Conservation (phyloP, 2,888 invertebrate genomes). For the Hyles lineata region DNA sequence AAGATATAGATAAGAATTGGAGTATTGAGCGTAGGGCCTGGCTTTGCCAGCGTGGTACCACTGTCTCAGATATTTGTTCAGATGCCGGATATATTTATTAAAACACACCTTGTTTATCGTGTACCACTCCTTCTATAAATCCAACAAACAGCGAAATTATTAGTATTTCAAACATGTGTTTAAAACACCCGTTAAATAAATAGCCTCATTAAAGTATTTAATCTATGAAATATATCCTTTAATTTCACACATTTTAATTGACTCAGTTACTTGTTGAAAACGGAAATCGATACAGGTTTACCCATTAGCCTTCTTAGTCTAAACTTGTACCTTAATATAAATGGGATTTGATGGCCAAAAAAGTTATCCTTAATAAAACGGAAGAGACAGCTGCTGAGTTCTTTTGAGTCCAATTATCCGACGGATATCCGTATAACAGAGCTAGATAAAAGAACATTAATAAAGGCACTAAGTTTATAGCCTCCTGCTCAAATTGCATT, state of each 20-base stretch:
- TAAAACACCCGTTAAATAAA: no score
- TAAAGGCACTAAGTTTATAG: not conserved
- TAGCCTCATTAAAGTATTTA: no score
- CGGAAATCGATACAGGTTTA: not conserved
- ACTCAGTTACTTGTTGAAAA: not conserved
- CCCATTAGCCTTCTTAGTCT: not conserved
- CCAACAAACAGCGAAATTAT: no score
- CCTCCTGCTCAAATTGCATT: not conserved
- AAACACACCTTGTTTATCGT: no score
- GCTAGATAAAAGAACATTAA: not conserved
- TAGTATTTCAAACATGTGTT: no score
- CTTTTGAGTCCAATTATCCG: not conserved
- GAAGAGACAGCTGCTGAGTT: conserved; percentile 7
- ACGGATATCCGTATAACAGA: conserved; percentile 6
- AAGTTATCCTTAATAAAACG: not conserved
- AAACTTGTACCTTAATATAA: not conserved
- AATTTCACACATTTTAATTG: conserved; percentile 5
- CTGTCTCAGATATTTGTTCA: no score
- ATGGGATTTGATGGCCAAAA: not conserved
- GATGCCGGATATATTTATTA: no score
- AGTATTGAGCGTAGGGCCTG: no score
- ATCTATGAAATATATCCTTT: conserved; percentile 9
- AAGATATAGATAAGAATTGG: no score
- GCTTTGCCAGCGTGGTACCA: no score
- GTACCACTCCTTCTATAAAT: no score